Conservation (phyloP, 1,140 invertebrate genomes). For the Galleria mellonella region DNA sequence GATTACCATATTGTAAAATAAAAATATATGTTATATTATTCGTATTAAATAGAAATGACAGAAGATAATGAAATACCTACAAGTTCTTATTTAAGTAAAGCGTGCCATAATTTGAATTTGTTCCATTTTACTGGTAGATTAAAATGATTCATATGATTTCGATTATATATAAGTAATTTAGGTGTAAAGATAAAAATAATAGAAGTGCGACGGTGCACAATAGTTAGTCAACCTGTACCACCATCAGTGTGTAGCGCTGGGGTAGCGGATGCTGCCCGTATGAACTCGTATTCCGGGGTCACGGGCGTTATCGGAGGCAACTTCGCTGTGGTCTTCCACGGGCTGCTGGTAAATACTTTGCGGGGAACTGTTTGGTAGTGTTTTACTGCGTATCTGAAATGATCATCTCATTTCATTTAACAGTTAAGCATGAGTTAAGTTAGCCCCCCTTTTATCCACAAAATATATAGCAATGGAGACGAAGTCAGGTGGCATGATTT, state of each 20-base stretch:
- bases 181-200: background rate
- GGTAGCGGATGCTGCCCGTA: slow-evolving; percentile 31
- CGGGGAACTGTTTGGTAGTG: slow-evolving; percentile 27
- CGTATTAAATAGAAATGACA: no score
- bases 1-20: no score
- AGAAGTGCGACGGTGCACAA: slow-evolving; percentile 28
- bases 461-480: no score
- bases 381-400: slow-evolving; percentile 43
- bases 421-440: background rate
- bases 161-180: no score
- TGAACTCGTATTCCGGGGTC: slow-evolving; percentile 44
- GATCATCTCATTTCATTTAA: background rate
- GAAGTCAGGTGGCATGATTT: background rate
- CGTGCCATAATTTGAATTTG: no score
- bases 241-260: slow-evolving; percentile 31
- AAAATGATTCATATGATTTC: no score
- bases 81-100: no score
- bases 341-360: slow-evolving; percentile 22
- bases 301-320: slow-evolving; percentile 20
- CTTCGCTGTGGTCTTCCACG: slow-evolving; percentile 44
- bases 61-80: no score
- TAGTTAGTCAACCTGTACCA: slow-evolving; percentile 54
- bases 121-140: no score
- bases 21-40: no score
- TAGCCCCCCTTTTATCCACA: no score